Conservation (phyloP, 2,797 vertebrate genomes). For the Sebastolobus alascanus region DNA sequence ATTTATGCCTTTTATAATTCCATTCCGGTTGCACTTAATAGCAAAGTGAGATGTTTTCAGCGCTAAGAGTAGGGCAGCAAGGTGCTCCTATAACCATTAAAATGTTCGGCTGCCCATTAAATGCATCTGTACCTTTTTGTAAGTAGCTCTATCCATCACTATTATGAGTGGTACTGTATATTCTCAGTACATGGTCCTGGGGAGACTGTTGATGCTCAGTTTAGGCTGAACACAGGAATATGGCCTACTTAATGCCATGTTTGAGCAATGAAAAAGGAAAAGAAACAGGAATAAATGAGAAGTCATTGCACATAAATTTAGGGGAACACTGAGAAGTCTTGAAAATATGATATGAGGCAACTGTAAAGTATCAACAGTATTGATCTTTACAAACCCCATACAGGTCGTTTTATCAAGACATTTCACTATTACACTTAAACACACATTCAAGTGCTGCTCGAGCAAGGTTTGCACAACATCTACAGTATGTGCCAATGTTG, state of each 20-base stretch:
- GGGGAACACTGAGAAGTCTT: neutral
- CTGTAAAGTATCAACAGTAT: conserved; percentile 4
- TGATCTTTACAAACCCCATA: conserved; percentile 13
- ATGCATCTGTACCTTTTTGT: conserved; percentile 74
- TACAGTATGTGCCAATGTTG: neutral
- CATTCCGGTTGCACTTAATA: conserved; percentile 61
- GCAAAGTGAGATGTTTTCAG: conserved; percentile 49
- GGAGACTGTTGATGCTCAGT: conserved; percentile 50
- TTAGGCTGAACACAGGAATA: conserved; percentile 58
- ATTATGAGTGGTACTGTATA: conserved; percentile 63
- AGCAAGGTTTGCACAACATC: neutral
- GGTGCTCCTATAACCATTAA: conserved; percentile 76
- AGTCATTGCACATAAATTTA: conserved; percentile 13
- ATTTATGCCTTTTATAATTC: conserved; percentile 64
- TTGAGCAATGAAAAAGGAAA: conserved; percentile 44
- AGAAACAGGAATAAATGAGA: conserved; percentile 23
- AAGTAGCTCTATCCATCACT: conserved; percentile 76
- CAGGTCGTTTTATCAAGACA: neutral
- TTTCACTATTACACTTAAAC: neutral
- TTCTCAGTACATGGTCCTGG: conserved; percentile 48
- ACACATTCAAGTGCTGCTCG: neutral
- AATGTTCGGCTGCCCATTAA: conserved; percentile 74
- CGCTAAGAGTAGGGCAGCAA: conserved; percentile 53
- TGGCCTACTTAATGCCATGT: conserved; percentile 36
- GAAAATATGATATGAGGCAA: conserved; percentile 4